Base-by-base conservation (phyloP, 2,797 vertebrate genomes). In the Furcifer pardalis region DNA sequence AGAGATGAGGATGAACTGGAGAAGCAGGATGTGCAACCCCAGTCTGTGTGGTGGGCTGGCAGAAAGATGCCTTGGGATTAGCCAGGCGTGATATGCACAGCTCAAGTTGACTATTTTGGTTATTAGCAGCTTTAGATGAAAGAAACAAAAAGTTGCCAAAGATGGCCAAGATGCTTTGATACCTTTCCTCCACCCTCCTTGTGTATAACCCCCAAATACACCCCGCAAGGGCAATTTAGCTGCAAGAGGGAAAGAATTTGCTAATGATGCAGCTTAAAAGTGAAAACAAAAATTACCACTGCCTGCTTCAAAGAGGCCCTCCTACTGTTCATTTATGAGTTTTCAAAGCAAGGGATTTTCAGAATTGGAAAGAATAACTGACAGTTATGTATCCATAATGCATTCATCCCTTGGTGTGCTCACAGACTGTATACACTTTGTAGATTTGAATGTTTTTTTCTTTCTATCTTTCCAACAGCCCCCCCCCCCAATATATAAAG, bases 351-450 rank as follows among this genome's bases (percentile, higher is more conserved):
- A 84, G 88, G 91, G 73, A n/a, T 2, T 83, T n/a, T 84, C 81
- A 90, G 88, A 90, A 93, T 91, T 75, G 75, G 89, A 92, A 93
- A 89, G 86, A 92, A 92, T 89, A 90, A 89, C 68, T 92, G 90
- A 87, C 81, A 94, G 76, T n/a, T 94, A 76, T 92, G 81, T 89
- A 92, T 91, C 74, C 87, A 84, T 90, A 91, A 93, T 90, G 78
- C 78, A 91, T 87, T 90, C 81, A 78, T 91, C 74, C 91, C 83
- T 84, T 84, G 79, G 60, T 52, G 89, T 88, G 87, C 86, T 88
- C 89, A 81, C 83, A 81, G 81, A 63, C 82, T 86, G 37, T 90
- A 86, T 8, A 27, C 62, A 35, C 60, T 66, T 35, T 75, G 46
- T 90, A 80, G 85, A 84, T 86, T 40, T 40, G 25, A 19, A 35